A percentile compares a stretch with the other conserved stretches of the same genome.
Conservation (phyloP, 2,113 vertebrate species). For the Trochalopteron elliotii region DNA sequence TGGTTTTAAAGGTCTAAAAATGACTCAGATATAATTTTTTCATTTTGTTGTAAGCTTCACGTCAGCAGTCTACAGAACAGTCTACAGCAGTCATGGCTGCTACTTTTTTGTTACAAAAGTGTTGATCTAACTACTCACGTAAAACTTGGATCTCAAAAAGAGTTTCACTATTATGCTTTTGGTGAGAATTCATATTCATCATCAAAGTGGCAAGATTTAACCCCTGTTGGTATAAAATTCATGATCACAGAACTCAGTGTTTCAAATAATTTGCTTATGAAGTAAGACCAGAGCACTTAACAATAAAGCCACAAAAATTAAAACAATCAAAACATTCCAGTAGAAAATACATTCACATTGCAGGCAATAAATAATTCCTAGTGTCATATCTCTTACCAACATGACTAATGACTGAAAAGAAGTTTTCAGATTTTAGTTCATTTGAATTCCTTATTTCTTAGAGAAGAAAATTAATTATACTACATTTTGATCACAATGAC, state of each 20-base stretch:
- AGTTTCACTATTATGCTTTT: neutral
- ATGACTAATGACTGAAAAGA: neutral
- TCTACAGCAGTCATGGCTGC: neutral
- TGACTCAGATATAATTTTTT: neutral
- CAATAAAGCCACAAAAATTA: neutral
- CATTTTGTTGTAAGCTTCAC: neutral
- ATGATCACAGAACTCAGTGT: neutral
- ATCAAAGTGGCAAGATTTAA: neutral
- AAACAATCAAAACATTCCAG: neutral
- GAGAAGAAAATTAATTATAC: slow-evolving; percentile 37
- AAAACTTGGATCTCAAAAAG: neutral
- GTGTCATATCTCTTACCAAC: neutral
- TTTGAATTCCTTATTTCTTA: slow-evolving; percentile 27
- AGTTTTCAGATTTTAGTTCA: neutral
- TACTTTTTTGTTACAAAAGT: neutral
- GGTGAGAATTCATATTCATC: neutral
- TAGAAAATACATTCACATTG: neutral
- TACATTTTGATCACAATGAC: slow-evolving; percentile 15
- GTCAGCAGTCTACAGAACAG: neutral
- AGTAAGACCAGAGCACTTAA: neutral
- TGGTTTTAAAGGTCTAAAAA: neutral
- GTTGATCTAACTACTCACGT: neutral
- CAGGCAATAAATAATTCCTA: neutral
- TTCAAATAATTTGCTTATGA: neutral
- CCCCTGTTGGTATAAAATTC: neutral